Evolutionary conservation across 2,797 vertebrate species (phyloP), one percentile per base, ranked within the genome.

Genomic region (Aplochiton taeniatus): DNA sequence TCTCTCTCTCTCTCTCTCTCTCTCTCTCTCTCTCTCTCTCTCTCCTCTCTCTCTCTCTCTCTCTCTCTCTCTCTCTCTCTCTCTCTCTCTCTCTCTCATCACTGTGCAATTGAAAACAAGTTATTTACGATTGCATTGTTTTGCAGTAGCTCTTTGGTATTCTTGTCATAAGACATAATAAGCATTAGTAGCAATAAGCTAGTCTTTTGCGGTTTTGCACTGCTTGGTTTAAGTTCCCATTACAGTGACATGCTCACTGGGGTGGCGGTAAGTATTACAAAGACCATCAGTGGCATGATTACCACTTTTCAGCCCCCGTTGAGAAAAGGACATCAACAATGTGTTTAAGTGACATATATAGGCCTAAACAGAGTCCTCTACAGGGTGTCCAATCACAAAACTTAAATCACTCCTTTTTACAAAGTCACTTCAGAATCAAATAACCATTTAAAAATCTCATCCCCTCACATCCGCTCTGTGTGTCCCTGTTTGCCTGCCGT

Each of bases 391-490:
- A 31, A 31, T 31, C 31, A 31, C 48, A 13, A 13, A 52, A n/a
- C 44, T 55, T 12, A 16, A 71, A 67, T 11, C 1, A 9, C 69
- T 74, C 78, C 79, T 82, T 76, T 79, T 73, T 75, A 78, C 77
- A 84, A 80, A 84, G 84, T 84, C 82, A 83, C 74, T 77, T 80
- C 78, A 83, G 77, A 76, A 79, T 80, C 81, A 82, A 81, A 85
- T 85, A 78, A 81, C 73, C 76, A 76, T 70, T 79, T 74, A 77
- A 76, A 77, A 69, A 82, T 75, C 72, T 78, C 78, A 79, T 79
- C 77, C 83, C 74, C 70, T 60, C 66, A 31, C 73, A 72, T 79
- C 76, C 77, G 61, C 73, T 69, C 60, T 73, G 70, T 78, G 79
- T 75, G 72, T 79, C 73, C 66, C 69, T 68, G 58, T 74, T 69